These are phyloP conservation scores for Noctua janthina DNA, from an alignment of 2,888 invertebrate species.

Conservation along the genomic window DNA sequence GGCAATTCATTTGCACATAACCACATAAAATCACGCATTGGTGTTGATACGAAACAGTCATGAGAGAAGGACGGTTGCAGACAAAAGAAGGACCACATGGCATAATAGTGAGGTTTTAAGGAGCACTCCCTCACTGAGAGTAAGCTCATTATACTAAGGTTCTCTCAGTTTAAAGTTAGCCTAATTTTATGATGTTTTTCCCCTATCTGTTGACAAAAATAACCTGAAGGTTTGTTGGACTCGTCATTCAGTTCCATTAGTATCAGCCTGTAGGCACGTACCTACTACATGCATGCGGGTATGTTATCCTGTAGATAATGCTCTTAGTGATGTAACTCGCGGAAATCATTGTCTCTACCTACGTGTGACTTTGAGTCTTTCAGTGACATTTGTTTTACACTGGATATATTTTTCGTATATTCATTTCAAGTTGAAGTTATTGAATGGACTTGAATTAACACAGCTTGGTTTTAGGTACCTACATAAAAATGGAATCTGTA, in stretches of 20 bases:
- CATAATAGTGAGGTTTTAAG: too few species aligned
- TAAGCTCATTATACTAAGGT: background rate
- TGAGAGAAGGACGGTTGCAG: background rate
- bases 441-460: background rate
- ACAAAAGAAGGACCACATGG: background rate
- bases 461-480: background rate
- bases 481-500: background rate
- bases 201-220: background rate
- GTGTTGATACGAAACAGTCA: too few species aligned
- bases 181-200: background rate
- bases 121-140: background rate
- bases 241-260: background rate
- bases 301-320: background rate
- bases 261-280: background rate
- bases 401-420: background rate
- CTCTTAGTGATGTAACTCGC: constrained; percentile 19
- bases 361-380: background rate
- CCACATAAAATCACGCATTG: background rate
- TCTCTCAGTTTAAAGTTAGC: background rate
- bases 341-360: constrained; percentile 15
- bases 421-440: background rate
- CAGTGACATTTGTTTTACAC: background rate
- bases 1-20: background rate
- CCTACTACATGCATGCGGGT: constrained; percentile 32
- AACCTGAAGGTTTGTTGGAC: constrained; percentile 5